phyloP scores from a whole-genome alignment of 2,888 invertebrate genomes.

The Abrostola triplasia region DNA sequence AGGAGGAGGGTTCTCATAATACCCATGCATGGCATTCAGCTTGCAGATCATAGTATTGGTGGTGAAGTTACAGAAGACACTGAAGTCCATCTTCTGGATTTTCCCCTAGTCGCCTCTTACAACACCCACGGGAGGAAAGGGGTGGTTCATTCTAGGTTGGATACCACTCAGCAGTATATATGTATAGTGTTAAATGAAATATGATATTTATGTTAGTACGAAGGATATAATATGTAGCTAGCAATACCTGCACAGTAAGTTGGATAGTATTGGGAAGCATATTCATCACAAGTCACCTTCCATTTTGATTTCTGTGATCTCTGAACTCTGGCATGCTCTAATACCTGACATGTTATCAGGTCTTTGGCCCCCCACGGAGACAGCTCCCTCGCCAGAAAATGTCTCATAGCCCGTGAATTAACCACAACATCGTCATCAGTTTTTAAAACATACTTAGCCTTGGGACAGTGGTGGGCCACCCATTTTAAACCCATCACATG shows the following conservation, averaged over 20 bases:
- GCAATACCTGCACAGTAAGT: conserved; percentile 89
- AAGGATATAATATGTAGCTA: not conserved
- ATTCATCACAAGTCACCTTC: conserved; percentile 92
- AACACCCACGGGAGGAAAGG: too few species aligned
- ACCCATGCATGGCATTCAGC: too few species aligned
- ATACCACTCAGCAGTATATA: too few species aligned
- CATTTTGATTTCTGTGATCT: conserved; percentile 92
- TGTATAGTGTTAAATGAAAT: too few species aligned
- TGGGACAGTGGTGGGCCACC: conserved; percentile 91
- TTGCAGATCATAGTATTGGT: too few species aligned
- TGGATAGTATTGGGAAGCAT: conserved; percentile 90
- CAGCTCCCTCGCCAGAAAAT: conserved; percentile 87
- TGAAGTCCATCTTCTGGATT: too few species aligned
- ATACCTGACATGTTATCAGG: conserved; percentile 90
- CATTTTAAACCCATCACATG: conserved; percentile 95
- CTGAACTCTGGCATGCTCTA: conserved; percentile 84
- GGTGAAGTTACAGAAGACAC: too few species aligned
- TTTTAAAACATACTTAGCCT: conserved; percentile 91
- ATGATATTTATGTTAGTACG: too few species aligned
- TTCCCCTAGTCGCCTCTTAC: too few species aligned
- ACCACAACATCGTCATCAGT: conserved; percentile 94
- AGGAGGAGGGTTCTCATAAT: too few species aligned
- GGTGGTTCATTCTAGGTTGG: too few species aligned
- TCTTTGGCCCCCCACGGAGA: conserved; percentile 89
- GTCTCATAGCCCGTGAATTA: conserved; percentile 89